phyloP scores from a whole-genome alignment of 2,888 invertebrate genomes.

The Drosophila atripex region DNA sequence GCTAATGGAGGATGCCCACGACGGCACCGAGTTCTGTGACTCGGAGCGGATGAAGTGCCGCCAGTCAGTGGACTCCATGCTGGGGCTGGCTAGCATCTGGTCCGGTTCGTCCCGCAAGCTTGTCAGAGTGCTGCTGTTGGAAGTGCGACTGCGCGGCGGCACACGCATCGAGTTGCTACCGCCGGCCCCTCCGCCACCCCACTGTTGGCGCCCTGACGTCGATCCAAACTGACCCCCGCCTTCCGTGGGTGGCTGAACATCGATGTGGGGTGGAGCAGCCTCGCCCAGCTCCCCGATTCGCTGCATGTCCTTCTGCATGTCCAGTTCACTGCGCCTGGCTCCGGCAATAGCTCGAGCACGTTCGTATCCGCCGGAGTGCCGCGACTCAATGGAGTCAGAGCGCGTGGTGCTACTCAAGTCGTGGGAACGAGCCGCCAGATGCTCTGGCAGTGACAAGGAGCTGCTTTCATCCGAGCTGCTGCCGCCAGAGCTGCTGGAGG shows the following conservation, averaged over 20 bases:
- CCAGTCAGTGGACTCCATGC: slow-evolving; percentile 85
- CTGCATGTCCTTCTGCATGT: slow-evolving; percentile 80
- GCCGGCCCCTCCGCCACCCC: slow-evolving; percentile 41
- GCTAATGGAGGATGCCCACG: slow-evolving; percentile 87
- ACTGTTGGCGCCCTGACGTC: slow-evolving; percentile 4
- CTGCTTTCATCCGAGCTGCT: slow-evolving; percentile 74
- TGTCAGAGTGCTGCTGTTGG: slow-evolving; percentile 85
- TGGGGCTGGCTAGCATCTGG: slow-evolving; percentile 85
- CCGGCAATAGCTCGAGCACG: slow-evolving; percentile 77
- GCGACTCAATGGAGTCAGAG: slow-evolving; percentile 82
- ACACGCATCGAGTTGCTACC: slow-evolving; percentile 64
- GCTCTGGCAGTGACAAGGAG: slow-evolving; percentile 66
- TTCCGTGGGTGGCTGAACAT: slow-evolving; percentile 81
- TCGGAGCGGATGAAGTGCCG: slow-evolving; percentile 84
- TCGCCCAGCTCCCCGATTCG: slow-evolving; percentile 75
- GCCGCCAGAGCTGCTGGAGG: slow-evolving; percentile 71
- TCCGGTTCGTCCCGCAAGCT: slow-evolving; percentile 86
- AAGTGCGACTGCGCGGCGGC: slow-evolving; percentile 79
- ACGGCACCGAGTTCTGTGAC: slow-evolving; percentile 87
- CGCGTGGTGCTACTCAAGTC: slow-evolving; percentile 80
- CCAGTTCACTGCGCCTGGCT: slow-evolving; percentile 81
- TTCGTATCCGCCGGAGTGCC: slow-evolving; percentile 80
- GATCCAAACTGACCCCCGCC: slow-evolving; percentile 37
- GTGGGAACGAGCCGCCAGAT: slow-evolving; percentile 67
- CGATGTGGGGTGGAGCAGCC: slow-evolving; percentile 74